Base-by-base conservation (phyloP, 2,888 invertebrate genomes). In the Agrochola lychnidis region DNA sequence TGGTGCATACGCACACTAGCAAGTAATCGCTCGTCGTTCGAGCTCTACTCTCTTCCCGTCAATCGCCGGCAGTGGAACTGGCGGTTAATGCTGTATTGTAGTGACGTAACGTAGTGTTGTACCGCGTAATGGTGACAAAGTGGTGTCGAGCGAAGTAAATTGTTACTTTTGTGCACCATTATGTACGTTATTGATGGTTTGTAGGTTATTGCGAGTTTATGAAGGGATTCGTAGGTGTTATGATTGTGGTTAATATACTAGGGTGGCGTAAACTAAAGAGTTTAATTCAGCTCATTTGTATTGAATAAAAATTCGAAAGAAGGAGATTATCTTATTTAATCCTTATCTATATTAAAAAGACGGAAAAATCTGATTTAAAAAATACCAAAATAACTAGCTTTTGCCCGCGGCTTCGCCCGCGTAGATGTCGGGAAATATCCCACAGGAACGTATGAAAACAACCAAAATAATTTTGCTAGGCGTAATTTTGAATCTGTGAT, bases 91-190 rank as follows among this genome's bases (percentile, higher is more conserved):
- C 16, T 36, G 22, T 53, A n/a, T 51, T 48, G 4, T 64, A 36
- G 2, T 12, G 6, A 36, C 36, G 22, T 36, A 22, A 59, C 42
- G 69, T 2, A 7, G 45, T 7, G 36, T 61, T 61, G 12, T 4
- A 61, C 36, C 36, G 59, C 59, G 36, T 73, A 59, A 80, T 61
- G 61, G 45, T 62, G 81, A 81, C 61, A 48, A 67, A 74, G 56
- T 74, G 75, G 2, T 30, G 66, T 62, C 19, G 22, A 48, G 53
- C 14, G 19, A 56, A 57, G 73, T 63, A 45, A 45, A 62, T 61
- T 79, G 75, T 81, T 81, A 61, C 30, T 74, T 61, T 66, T 56
- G 56, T 48, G 40, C 45, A n/a, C 48, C 66, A 75, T 78, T 75
- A 40, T 36, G 19, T 30, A 7, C 12, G 63, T 51, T 56, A 74